Evolutionary conservation across 2,113 vertebrate species (phyloP).

Genomic region (Xerus inauris): DNA sequence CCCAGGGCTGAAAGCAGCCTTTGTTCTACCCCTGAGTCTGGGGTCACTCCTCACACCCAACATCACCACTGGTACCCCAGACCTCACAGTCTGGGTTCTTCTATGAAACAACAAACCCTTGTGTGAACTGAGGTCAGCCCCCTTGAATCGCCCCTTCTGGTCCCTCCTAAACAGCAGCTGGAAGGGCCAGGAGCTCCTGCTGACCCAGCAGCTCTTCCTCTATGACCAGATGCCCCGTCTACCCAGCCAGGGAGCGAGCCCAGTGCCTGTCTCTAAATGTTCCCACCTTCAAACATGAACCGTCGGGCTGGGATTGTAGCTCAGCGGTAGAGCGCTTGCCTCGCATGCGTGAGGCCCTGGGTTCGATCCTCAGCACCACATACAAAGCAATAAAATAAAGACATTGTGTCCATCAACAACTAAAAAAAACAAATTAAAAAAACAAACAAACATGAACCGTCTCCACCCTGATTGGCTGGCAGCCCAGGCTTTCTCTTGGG

Average conservation of each 20-base stretch:
- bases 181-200: neutral
- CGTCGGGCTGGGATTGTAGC: too few species aligned
- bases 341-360: too few species aligned
- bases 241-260: neutral
- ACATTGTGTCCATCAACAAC: too few species aligned
- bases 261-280: neutral
- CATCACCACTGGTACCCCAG: neutral
- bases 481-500: neutral
- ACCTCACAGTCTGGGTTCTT: neutral
- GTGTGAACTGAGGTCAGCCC: too few species aligned
- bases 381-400: too few species aligned
- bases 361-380: too few species aligned
- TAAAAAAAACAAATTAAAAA: too few species aligned
- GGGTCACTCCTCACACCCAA: too few species aligned
- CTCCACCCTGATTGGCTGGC: neutral
- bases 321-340: too few species aligned
- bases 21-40: too few species aligned
- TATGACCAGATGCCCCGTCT: accelerated
- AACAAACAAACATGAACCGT: neutral
- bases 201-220: too few species aligned
- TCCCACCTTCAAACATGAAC: neutral
- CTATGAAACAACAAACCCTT: neutral
- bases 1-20: too few species aligned
- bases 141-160: neutral
- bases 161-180: neutral